Percentiles rank a stretch among this genome's conserved stretches.
Conservation (phyloP, 2,888 invertebrate genomes). For the Torymus texanus region DNA sequence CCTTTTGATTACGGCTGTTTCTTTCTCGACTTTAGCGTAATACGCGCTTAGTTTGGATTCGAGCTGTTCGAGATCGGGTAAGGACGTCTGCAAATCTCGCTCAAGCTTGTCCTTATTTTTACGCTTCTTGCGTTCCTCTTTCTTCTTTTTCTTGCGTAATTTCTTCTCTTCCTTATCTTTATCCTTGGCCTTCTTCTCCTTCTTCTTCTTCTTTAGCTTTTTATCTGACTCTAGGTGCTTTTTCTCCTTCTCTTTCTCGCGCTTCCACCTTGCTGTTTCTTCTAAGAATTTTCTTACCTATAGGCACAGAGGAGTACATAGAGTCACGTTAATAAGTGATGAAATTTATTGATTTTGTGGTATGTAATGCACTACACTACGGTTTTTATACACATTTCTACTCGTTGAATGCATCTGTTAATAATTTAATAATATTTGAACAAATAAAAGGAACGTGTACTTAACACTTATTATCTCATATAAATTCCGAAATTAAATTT, state of each 20-base stretch:
- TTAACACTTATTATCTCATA: too few relatives aligned
- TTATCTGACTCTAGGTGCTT: slow-evolving; percentile 82
- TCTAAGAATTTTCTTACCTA: slow-evolving; percentile 89
- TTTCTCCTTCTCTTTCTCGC: slow-evolving; percentile 85
- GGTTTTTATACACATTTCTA: too few relatives aligned
- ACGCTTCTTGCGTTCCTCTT: slow-evolving; percentile 79
- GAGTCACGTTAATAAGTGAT: background rate
- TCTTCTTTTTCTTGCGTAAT: slow-evolving; percentile 79
- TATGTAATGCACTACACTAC: too few relatives aligned
- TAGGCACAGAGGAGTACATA: slow-evolving; percentile 6
- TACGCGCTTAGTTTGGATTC: slow-evolving; percentile 87
- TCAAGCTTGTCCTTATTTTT: slow-evolving; percentile 77
- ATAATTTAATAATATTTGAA: too few relatives aligned
- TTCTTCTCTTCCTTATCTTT: slow-evolving; percentile 80
- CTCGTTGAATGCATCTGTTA: too few relatives aligned
- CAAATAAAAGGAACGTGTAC: too few relatives aligned
- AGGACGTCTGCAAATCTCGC: slow-evolving; percentile 80
- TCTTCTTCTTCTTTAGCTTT: slow-evolving; percentile 83
- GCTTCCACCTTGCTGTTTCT: slow-evolving; percentile 87
- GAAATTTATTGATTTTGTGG: too few relatives aligned
- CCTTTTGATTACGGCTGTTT: slow-evolving; percentile 77
- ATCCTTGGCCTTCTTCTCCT: slow-evolving; percentile 84
- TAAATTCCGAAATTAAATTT: too few relatives aligned
- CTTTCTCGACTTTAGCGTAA: slow-evolving; percentile 86
- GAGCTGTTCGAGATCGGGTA: slow-evolving; percentile 85